Conservation (phyloP, 2,888 invertebrate species). For the Metallyticus violacea region DNA sequence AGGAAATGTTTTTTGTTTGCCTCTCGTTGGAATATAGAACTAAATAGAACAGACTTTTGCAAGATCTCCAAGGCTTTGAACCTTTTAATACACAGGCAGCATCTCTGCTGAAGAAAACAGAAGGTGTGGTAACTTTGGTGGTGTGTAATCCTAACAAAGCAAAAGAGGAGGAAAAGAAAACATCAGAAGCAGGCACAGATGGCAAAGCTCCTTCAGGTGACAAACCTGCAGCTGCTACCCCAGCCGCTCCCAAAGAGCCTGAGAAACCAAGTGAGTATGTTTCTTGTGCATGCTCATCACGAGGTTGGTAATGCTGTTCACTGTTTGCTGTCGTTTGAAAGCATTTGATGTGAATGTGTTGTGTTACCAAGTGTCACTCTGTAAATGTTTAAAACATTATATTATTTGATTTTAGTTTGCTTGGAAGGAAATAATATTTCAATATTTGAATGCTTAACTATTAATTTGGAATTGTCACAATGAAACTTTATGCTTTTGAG, state of each 20-base stretch:
- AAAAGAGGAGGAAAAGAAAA: conserved; percentile 54
- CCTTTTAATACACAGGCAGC: conserved; percentile 64
- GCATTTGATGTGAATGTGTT: background rate
- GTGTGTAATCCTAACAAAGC: conserved; percentile 83
- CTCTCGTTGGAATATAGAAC: too few species aligned
- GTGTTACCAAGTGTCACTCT: too few species aligned
- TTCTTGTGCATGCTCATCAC: background rate
- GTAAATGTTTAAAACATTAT: too few species aligned
- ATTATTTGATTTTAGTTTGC: too few species aligned
- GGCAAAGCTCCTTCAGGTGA: conserved; percentile 35
- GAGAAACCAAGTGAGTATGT: conserved; percentile 50
- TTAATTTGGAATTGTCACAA: too few species aligned
- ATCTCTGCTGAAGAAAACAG: conserved; percentile 77
- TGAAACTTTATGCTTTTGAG: too few species aligned
- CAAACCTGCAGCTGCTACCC: conserved; percentile 25
- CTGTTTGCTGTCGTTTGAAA: background rate
- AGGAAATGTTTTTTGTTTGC: too few species aligned
- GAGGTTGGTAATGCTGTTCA: background rate
- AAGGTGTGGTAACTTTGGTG: conserved; percentile 79
- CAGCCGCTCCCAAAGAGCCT: conserved; percentile 40
- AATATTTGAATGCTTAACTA: too few species aligned
- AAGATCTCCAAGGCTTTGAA: too few species aligned
- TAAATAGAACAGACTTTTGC: too few species aligned
- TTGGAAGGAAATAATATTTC: too few species aligned
- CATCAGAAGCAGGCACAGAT: conserved; percentile 41